These are phyloP conservation scores for Epizoanthus stellaris DNA, from an alignment of 92 coral and sea anemone genomes.

Conservation along the genomic window DNA sequence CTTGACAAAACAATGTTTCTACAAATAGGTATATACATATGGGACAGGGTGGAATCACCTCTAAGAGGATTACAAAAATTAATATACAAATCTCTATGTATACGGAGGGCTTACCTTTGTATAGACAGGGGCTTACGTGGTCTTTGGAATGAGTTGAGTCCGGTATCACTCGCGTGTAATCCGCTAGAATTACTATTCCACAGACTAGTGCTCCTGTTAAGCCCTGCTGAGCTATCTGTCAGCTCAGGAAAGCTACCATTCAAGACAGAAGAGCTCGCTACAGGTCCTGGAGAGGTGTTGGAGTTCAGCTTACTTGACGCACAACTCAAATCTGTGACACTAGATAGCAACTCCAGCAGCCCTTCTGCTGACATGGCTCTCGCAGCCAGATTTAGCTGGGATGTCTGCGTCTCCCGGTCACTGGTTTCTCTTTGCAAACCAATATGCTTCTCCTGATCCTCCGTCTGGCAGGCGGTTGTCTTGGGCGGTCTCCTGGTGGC, in stretches of 20 bases:
- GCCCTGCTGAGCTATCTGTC: too few relatives aligned
- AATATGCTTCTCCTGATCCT: slow-evolving; percentile 25
- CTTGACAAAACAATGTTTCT: neutral
- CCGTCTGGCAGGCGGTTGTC: slow-evolving; percentile 42
- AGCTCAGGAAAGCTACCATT: too few relatives aligned
- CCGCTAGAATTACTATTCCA: neutral
- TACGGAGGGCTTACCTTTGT: slow-evolving; percentile 19
- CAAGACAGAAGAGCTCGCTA: neutral
- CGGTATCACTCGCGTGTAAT: slow-evolving; percentile 10
- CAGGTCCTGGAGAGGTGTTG: neutral
- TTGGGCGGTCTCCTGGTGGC: slow-evolving; percentile 6
- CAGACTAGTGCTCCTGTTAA: neutral
- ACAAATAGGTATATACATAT: neutral
- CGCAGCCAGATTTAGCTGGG: slow-evolving; percentile 31
- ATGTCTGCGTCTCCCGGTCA: slow-evolving; percentile 46
- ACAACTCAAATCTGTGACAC: slow-evolving; percentile 26
- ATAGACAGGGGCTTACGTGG: slow-evolving; percentile 38
- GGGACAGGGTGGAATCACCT: neutral
- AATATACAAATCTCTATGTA: too few relatives aligned
- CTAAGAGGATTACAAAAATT: neutral
- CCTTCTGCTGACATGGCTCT: slow-evolving; percentile 30
- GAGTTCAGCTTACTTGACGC: neutral
- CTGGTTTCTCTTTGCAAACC: slow-evolving; percentile 20
- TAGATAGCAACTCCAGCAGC: slow-evolving; percentile 22
- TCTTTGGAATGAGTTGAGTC: slow-evolving; percentile 21